Evolutionary conservation across 2,797 vertebrate genomes (phyloP).

Genomic region (Pampus argenteus): DNA sequence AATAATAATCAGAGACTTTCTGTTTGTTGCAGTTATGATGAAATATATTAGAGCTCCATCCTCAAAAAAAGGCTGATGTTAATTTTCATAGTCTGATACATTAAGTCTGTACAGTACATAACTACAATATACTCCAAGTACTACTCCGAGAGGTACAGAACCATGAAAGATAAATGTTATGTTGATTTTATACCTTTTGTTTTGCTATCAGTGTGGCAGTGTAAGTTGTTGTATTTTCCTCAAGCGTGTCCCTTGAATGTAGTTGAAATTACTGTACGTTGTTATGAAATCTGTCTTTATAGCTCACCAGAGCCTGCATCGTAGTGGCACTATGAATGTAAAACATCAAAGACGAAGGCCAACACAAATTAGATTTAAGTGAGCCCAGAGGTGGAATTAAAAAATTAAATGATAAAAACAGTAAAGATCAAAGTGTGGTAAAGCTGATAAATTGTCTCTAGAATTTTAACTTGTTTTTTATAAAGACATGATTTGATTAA

Average conservation of each 20-base stretch:
- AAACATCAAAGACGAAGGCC: constrained; percentile 44
- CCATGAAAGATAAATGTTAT: constrained; percentile 12
- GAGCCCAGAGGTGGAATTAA: constrained; percentile 15
- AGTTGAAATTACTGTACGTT: neutral
- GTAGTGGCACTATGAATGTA: constrained; percentile 1
- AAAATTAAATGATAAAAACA: constrained; percentile 36
- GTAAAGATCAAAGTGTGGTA: constrained; percentile 32
- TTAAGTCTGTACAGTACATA: neutral
- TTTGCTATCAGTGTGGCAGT: constrained; percentile 15
- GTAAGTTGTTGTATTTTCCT: constrained; percentile 2
- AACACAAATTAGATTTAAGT: constrained; percentile 44
- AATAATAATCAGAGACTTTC: neutral
- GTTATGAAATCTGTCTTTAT: constrained; percentile 10
- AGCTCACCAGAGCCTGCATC: neutral
- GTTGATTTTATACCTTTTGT: constrained; percentile 18
- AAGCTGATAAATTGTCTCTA: constrained; percentile 21
- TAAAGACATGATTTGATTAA: constrained; percentile 36
- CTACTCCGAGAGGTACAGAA: neutral
- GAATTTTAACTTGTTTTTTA: constrained; percentile 25
- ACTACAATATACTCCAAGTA: neutral
- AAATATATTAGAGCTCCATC: neutral
- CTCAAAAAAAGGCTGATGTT: neutral
- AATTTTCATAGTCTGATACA: neutral
- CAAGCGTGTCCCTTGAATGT: neutral
- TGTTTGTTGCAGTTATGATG: neutral